Base-by-base conservation (phyloP, 2,888 invertebrate species). In the Odontocerum albicorne region DNA sequence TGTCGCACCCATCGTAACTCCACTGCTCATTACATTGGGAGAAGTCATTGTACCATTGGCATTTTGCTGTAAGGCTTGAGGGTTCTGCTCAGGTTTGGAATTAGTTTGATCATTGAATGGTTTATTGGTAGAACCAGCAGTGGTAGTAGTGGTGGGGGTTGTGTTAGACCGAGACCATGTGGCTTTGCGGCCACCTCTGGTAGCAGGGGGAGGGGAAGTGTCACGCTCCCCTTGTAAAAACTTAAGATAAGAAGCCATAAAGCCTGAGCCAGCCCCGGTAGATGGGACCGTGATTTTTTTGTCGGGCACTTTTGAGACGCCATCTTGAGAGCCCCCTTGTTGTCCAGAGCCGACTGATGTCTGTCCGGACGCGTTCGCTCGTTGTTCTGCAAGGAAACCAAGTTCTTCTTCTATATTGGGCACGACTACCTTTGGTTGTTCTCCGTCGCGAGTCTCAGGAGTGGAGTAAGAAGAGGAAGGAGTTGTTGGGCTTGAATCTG, bases 381-480 rank as follows among this genome's bases (percentile, higher is more conserved):
- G 77, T 74, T 73, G 79, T 75, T 84, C 83, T 66, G 85, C 83
- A 71, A 91, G 79, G 75, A 90, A 90, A 72, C 87, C 87, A 68
- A 92, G 79, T 75, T 92, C 92, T 76, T 92, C 90, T 73, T 91
- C 91, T 71, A 92, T 90, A 76, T 91, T 90, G 65, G 91, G 91
- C 67, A 91, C 90, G 66, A 91, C 88, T 66, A 91, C 90, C 80
- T 90, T 90, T 64, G 88, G 87, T 73, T 86, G 85, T 66, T 84
- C 83, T 70, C 86, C 87, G 63, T 83, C 83, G 72, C 82, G 77
- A 67, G 74, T 76, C 74, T 77, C 77, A 64, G 78, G 75, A 64
- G 76, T 75, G 61, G 78, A 77, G 20, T 54, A 56, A 21, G 60
- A 57, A 70, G 77, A 77, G 65, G 79, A 73, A 74, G 78, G 72